Percentiles rank a stretch among this genome's conserved stretches.
These are phyloP conservation scores for Drosophila koepferae DNA, from an alignment of 2,888 invertebrate species.

Conservation along the genomic window DNA sequence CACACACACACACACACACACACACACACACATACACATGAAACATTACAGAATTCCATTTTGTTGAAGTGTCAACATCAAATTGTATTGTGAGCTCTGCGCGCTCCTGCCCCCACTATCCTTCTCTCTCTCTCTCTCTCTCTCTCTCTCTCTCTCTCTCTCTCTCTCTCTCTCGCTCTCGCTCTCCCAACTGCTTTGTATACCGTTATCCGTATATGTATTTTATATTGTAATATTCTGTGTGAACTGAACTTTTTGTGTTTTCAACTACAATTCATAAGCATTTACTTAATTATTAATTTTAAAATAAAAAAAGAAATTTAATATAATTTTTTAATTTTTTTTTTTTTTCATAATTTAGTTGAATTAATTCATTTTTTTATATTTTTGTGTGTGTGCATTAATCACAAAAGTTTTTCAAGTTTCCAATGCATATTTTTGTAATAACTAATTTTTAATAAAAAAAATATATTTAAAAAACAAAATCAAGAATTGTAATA, in stretches of 20 bases:
- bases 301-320: slow-evolving; percentile 23
- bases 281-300: slow-evolving; percentile 73
- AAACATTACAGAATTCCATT: slow-evolving; percentile 11
- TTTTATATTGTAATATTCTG: slow-evolving; percentile 34
- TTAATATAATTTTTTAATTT: neutral
- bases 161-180: neutral
- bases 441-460: slow-evolving; percentile 51
- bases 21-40: slow-evolving; percentile 9
- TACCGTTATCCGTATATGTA: slow-evolving; percentile 11
- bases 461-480: slow-evolving; percentile 11
- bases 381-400: slow-evolving; percentile 77
- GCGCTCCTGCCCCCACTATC: neutral
- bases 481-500: slow-evolving; percentile 12
- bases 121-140: neutral
- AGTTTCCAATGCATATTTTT: slow-evolving; percentile 36
- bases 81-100: slow-evolving; percentile 20
- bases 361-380: slow-evolving; percentile 44
- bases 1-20: neutral
- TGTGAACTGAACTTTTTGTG: slow-evolving; percentile 34
- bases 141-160: neutral
- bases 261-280: slow-evolving; percentile 55
- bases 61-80: slow-evolving; percentile 3
- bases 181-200: slow-evolving; percentile 23
- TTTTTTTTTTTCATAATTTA: slow-evolving; percentile 23
- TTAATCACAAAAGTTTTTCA: slow-evolving; percentile 45